phyloP scores from a whole-genome alignment of 2,797 vertebrate species.

The Poecilia velifera region DNA sequence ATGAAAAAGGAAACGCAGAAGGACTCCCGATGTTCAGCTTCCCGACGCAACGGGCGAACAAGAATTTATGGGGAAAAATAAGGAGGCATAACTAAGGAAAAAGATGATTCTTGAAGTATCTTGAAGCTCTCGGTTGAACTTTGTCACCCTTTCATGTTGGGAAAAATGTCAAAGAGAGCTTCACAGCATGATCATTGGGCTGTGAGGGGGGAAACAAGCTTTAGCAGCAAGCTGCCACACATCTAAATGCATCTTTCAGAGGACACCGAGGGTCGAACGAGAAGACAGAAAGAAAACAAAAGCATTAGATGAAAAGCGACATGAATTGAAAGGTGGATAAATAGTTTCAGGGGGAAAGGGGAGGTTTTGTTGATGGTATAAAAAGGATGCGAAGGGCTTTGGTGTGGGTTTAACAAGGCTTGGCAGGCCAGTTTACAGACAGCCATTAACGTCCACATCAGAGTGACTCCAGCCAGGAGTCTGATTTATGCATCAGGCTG shows the following conservation, averaged over 20 bases:
- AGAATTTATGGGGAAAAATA: constrained; percentile 18
- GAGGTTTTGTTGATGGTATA: constrained; percentile 69
- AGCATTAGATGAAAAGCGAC: constrained; percentile 76
- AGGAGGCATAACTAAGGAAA: neutral
- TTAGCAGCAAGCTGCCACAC: constrained; percentile 54
- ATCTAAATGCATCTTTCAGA: constrained; percentile 75
- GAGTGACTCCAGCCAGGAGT: constrained; percentile 40
- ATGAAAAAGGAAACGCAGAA: constrained; percentile 74
- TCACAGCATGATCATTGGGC: constrained; percentile 38
- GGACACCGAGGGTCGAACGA: constrained; percentile 52
- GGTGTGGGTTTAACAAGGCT: constrained; percentile 60
- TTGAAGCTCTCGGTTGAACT: constrained; percentile 45
- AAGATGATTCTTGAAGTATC: constrained; percentile 27
- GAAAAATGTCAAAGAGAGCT: constrained; percentile 56
- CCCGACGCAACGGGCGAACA: constrained; percentile 18
- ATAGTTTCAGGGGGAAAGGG: constrained; percentile 77
- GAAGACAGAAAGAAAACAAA: constrained; percentile 75
- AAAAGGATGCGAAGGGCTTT: constrained; percentile 58
- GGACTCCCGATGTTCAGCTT: constrained; percentile 33
- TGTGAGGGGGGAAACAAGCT: constrained; percentile 25
- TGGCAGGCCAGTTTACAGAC: constrained; percentile 68
- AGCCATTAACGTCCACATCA: constrained; percentile 51
- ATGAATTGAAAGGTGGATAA: constrained; percentile 75
- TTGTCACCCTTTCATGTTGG: constrained; percentile 53
- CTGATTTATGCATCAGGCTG: constrained; percentile 35